Evolutionary conservation across 1,140 invertebrate genomes (phyloP), one percentile per base, ranked within the genome.

Genomic region (Anoplophora glabripennis): DNA sequence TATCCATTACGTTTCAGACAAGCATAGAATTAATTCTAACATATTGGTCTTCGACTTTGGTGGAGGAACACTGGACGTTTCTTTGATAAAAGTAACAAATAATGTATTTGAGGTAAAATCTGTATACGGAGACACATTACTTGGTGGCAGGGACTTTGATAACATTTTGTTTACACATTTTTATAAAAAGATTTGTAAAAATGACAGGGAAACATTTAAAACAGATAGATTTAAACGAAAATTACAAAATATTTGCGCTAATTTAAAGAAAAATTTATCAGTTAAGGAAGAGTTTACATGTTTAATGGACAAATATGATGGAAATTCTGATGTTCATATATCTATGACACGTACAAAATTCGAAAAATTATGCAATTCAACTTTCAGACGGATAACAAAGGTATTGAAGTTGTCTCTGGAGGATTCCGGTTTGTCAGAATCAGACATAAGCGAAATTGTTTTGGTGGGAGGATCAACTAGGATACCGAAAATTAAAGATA

Each of bases 41-140:
- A 85, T 89, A 14, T 37, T 62, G 28, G 53, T 63, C 11, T 66
- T 85, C 69, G 86, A 88, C 75, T 70, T 88, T 44, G 86, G 86
- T 47, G 88, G 88, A 73, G 89, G 88, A 62, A 89, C 89, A 57
- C 89, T 90, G 72, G 88, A 89, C 77, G 88, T 90, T 0, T 88
- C 88, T 8, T 74, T 89, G 7, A 77, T 90, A 8, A 87, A 86
- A 33, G 88, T 89, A 67, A 86, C 87, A 69, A 85, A 89, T 66
- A 87, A 86, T 41, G 85, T 88, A 1, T 53, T 67, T 90, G 4
- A 81, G 77, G 89, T 70, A 17, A 35, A 80, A 28, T 84, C 90
- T 0, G 93, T 92, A 3, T 92, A 92, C 74, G 71, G 79, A 78
- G 60, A 73, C 51, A 71, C 61, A 9, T 85, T 88, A 69, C 75